phyloP scores from a whole-genome alignment of 2,888 invertebrate genomes.

The Mongoloraphidia duomilia region DNA sequence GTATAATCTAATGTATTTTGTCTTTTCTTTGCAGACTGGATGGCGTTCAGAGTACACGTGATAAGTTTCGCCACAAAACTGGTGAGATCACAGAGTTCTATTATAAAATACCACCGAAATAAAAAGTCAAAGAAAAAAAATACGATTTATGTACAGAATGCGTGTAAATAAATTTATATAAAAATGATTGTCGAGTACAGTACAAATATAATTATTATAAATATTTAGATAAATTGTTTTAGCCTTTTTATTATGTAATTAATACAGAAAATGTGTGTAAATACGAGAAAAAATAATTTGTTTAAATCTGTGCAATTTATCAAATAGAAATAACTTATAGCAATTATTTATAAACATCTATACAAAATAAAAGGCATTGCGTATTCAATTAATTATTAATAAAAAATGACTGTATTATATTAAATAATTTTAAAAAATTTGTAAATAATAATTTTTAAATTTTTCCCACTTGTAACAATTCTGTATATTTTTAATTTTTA shows the following conservation, averaged over 20 bases:
- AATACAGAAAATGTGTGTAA: not conserved
- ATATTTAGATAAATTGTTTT: not conserved
- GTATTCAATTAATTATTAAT: too few relatives aligned
- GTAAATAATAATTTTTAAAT: too few relatives aligned
- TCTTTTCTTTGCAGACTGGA: constrained; percentile 58
- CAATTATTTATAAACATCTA: too few relatives aligned
- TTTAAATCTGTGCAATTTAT: too few relatives aligned
- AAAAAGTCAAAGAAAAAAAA: constrained; percentile 19
- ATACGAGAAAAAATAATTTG: too few relatives aligned
- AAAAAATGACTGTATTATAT: too few relatives aligned
- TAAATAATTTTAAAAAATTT: too few relatives aligned
- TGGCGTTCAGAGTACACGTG: constrained; percentile 91
- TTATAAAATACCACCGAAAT: constrained; percentile 7
- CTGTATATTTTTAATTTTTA: not conserved
- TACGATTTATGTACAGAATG: constrained; percentile 10
- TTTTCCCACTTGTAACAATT: not conserved
- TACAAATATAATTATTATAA: not conserved
- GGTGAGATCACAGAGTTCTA: not conserved
- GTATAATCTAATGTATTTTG: constrained; percentile 10
- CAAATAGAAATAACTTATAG: too few relatives aligned
- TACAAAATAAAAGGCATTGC: too few relatives aligned
- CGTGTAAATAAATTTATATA: not conserved
- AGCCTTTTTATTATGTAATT: not conserved
- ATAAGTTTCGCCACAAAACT: constrained; percentile 36
- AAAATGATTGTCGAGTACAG: not conserved